Conservation (phyloP, 2,113 vertebrate species). For the Lamprologus callipterus region DNA sequence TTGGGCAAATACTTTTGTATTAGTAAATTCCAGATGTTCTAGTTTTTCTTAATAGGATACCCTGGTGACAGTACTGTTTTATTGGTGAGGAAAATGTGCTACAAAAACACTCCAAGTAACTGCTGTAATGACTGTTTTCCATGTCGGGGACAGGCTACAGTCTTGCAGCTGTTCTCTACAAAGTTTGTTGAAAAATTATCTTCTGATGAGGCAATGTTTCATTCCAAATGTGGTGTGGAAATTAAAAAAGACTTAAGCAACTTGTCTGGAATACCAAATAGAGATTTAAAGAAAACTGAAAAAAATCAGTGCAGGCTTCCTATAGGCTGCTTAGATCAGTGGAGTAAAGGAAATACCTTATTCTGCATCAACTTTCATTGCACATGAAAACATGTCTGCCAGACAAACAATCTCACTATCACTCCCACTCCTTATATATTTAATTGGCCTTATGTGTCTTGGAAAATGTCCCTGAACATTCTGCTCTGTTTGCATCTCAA, state of each 20-base stretch:
- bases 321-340: neutral
- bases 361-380: neutral
- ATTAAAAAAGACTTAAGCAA: slow-evolving; percentile 1
- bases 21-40: neutral
- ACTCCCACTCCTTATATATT: neutral
- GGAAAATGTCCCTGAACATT: slow-evolving; percentile 1
- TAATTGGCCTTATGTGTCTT: neutral
- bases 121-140: slow-evolving; percentile 17
- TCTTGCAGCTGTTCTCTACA: slow-evolving; percentile 18
- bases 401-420: slow-evolving; percentile 14
- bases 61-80: neutral
- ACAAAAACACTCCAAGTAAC: neutral
- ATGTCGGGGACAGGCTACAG: neutral
- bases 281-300: neutral
- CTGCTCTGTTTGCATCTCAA: slow-evolving; percentile 14
- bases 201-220: slow-evolving; percentile 15
- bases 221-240: slow-evolving; percentile 3
- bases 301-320: neutral
- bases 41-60: neutral
- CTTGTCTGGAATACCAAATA: slow-evolving; percentile 10
- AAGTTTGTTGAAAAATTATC: neutral
- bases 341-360: neutral
- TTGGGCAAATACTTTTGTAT: neutral
- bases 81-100: neutral
- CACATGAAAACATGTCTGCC: neutral